Base-by-base conservation (phyloP, 2,797 vertebrate species). In the Pteronotus mesoamericanus region DNA sequence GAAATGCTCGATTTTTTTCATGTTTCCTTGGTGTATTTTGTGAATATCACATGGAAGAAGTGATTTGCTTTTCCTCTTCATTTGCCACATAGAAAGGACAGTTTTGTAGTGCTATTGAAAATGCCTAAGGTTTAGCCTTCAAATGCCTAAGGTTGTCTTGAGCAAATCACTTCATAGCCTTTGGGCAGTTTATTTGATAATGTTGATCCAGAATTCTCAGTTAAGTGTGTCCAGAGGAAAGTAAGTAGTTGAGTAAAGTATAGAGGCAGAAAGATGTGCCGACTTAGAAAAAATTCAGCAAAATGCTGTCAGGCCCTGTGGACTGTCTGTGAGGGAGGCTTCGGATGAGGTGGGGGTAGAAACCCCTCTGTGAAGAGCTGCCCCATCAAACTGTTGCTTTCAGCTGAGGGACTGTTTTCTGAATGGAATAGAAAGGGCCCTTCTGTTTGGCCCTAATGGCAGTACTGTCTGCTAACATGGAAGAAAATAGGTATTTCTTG, bases 401-500 rank as follows among this genome's bases (percentile, higher is more conserved):
- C 91, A 64, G 46, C 53, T 82, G 59, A 84, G 57, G 44, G 29
- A 72, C 82, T 86, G 4, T 46, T 91, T 90, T 85, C 48, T 96
- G 39, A 71, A 46, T 91, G 83, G 22, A 59, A 57, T 80, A 89
- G 66, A 92, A 94, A 71, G 44, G 39, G 42, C 79, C 11, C 32
- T 80, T 95, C 96, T 87, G 71, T 94, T 86, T 16, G 2, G 2
- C 48, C 29, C 85, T 86, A 44, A 57, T 91, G 86, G 7, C 32
- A 29, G 15, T 71, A 32, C 55, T 83, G 39, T 89, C 69, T 88
- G 92, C 37, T 92, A 82, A 83, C 66, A 34, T 46, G 44, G 51
- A 96, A 83, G 59, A 97, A 82, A 59, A 66, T 66, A 32, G 1
- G 3, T 82, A 39, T 80, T 96, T 92, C 37, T 94, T 92, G 11